A percentile compares a stretch with the other conserved stretches of the same genome.
Conservation (phyloP, 2,888 invertebrate species). For the Dryobota labecula region DNA sequence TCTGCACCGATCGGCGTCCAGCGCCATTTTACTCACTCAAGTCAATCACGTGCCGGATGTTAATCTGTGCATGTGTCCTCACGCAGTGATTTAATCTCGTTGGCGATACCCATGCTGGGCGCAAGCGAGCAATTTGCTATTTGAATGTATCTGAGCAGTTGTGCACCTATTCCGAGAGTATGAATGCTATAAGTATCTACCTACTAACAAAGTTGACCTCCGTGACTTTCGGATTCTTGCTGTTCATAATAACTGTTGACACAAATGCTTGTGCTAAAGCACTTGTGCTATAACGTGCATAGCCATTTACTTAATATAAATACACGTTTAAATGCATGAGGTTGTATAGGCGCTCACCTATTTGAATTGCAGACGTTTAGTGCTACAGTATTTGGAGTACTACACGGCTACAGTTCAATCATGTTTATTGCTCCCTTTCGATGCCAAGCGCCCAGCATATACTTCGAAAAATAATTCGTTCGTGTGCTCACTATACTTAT, state of each 20-base stretch:
- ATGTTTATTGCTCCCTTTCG: constrained; percentile 20
- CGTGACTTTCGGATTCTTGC: constrained; percentile 55
- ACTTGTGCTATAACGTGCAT: constrained; percentile 32
- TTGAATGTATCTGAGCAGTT: constrained; percentile 53
- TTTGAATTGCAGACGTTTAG: constrained; percentile 10
- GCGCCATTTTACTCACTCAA: constrained; percentile 56
- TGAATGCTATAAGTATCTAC: constrained; percentile 30
- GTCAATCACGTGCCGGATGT: constrained; percentile 74
- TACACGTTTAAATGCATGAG: constrained; percentile 23
- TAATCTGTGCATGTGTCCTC: constrained; percentile 72
- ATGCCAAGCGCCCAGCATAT: too few species aligned
- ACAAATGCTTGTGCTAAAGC: constrained; percentile 47
- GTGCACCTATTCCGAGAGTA: constrained; percentile 34
- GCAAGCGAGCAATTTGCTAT: constrained; percentile 62
- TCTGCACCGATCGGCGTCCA: constrained; percentile 26
- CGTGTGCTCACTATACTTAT: too few species aligned
- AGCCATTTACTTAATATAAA: constrained; percentile 42
- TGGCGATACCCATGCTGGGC: constrained; percentile 60
- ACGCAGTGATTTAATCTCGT: constrained; percentile 71
- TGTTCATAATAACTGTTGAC: constrained; percentile 52
- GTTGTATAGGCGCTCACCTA: constrained; percentile 15
- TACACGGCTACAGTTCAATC: too few species aligned
- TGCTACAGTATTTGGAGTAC: constrained; percentile 29
- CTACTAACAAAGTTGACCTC: constrained; percentile 60
- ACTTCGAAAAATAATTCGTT: too few species aligned